Evolutionary conservation across 2,113 vertebrate genomes (phyloP), one percentile per base, ranked within the genome.

Genomic region (Ictidomys tridecemlineatus): DNA sequence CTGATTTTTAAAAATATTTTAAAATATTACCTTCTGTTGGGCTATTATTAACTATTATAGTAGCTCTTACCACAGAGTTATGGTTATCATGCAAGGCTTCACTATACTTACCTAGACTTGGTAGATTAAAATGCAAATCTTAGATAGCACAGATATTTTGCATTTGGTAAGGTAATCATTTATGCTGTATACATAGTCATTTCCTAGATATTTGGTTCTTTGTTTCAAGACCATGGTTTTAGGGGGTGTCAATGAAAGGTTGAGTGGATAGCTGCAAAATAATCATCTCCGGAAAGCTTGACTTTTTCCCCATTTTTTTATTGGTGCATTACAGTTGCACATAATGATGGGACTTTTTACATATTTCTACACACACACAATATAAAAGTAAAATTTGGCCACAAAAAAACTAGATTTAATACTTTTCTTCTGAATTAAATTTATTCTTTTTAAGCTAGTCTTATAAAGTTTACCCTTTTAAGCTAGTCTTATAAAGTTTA

Each of bases 131-230:
- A 92, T 72, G 32, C 51, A 85, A 92, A 77, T 69, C 39, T 82
- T 72, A 22, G 56, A 58, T 58, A 58, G 8, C 87, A 76, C 32
- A 83, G 5, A 42, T 39, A 65, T 69, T 91, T 80, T 94, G 20
- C 48, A 86, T 95, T 89, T 90, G 80, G 26, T 48, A 63, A 83
- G 28, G 42, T 77, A 91, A 83, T 85, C 73, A 94, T 85, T 80
- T 72, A 73, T 61, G 63, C 45, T 90, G 6, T 73, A 76, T 20
- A 51, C 42, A 73, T 1, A 67, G 22, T 65, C 42, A 92, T 72
- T 94, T 95, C 61, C 37, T 42, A 95, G 87, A 65, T 89, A 83
- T 86, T 92, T 89, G 79, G 51, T 93, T 95, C 39, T 73, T 79
- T 67, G n/a, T 39, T 39, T 89, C 42, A 89, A 96, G 28, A 94